These are phyloP conservation scores for Vimba vimba DNA, from an alignment of 2,113 vertebrate species.

Conservation along the genomic window DNA sequence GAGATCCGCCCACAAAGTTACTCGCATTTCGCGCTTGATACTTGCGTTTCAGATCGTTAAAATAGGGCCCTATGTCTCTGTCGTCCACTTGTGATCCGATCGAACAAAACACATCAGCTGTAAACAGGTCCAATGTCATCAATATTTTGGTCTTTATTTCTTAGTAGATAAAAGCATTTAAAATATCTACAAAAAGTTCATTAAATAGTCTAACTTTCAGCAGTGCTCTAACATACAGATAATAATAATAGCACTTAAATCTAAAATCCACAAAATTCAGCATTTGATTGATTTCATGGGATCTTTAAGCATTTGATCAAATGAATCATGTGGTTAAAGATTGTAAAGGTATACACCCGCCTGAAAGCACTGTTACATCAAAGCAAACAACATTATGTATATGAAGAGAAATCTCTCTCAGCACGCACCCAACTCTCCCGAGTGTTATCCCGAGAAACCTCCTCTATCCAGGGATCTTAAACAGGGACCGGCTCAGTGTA, in stretches of 20 bases:
- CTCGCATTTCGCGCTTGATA: too few species aligned
- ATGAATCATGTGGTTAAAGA: not conserved
- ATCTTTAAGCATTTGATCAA: not conserved
- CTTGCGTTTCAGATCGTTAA: too few species aligned
- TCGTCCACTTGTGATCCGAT: too few species aligned
- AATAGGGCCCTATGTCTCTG: too few species aligned
- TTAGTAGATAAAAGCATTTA: too few species aligned
- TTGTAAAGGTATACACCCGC: not conserved
- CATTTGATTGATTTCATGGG: not conserved
- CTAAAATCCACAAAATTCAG: not conserved
- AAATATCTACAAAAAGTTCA: too few species aligned
- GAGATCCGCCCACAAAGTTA: too few species aligned
- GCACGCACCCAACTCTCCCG: not conserved
- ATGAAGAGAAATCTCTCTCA: not conserved
- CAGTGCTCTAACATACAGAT: too few species aligned
- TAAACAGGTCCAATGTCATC: too few species aligned
- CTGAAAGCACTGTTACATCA: not conserved
- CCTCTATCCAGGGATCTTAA: not conserved
- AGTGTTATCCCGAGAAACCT: conserved; percentile 6
- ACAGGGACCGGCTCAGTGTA: conserved; percentile 5
- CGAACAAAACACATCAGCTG: too few species aligned
- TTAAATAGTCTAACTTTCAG: too few species aligned
- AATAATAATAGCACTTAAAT: not conserved
- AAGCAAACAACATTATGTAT: not conserved
- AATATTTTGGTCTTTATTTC: too few species aligned